These are phyloP conservation scores for Tachypleus tridentatus DNA, from an alignment of 1,140 invertebrate genomes.

Conservation along the genomic window DNA sequence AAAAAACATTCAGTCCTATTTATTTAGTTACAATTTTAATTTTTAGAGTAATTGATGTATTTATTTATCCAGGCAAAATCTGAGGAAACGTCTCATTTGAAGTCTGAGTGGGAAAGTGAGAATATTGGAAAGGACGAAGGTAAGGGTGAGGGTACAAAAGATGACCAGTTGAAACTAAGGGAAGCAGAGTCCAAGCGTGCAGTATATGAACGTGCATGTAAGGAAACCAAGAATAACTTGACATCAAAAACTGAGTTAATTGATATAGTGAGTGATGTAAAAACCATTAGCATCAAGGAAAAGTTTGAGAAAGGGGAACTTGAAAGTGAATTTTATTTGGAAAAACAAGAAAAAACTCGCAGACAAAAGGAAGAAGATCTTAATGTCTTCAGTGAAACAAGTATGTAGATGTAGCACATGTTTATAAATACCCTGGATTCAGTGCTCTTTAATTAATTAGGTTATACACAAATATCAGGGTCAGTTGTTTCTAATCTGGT, in stretches of 20 bases:
- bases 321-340: constrained; percentile 40
- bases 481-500: too few relatives aligned
- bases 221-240: constrained; percentile 44
- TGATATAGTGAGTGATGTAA: constrained; percentile 42
- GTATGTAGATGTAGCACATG: constrained; percentile 32
- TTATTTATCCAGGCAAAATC: constrained; percentile 50
- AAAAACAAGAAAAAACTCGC: constrained; percentile 36
- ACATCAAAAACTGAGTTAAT: constrained; percentile 9
- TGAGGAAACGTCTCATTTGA: constrained; percentile 67
- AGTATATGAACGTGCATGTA: constrained; percentile 76
- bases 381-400: constrained; percentile 61
- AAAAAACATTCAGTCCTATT: too few relatives aligned
- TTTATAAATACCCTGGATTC: too few relatives aligned
- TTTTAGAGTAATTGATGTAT: too few relatives aligned
- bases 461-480: too few relatives aligned
- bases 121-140: constrained; percentile 7
- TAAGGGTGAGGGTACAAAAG: constrained; percentile 61
- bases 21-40: too few relatives aligned
- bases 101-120: constrained; percentile 34
- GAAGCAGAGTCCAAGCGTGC: constrained; percentile 50
- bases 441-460: too few relatives aligned
- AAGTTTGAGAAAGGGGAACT: constrained; percentile 67
- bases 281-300: constrained; percentile 58
- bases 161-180: constrained; percentile 66
- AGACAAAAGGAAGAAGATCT: constrained; percentile 54